A percentile compares a stretch with the other conserved stretches of the same genome.
These are phyloP conservation scores for Tinea pellionella DNA, from an alignment of 2,888 invertebrate species.

Conservation along the genomic window DNA sequence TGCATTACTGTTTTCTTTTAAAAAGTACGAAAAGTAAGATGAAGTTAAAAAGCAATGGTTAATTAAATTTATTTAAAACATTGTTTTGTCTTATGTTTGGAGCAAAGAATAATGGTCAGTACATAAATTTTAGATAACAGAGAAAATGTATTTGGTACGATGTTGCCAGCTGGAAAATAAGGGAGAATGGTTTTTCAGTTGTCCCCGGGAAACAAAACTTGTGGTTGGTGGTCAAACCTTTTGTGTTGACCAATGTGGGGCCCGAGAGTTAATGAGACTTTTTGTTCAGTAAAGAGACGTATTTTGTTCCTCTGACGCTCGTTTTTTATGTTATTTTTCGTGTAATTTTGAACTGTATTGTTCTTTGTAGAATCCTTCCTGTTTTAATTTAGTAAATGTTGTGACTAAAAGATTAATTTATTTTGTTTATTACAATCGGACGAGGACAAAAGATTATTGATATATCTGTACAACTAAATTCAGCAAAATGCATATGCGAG, in stretches of 20 bases:
- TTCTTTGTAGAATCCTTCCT: no score
- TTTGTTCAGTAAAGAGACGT: neutral
- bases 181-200: neutral
- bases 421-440: no score
- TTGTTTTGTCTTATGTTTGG: neutral
- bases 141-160: constrained; percentile 6
- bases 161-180: neutral
- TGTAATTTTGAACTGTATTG: no score
- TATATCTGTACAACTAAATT: no score
- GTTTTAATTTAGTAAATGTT: no score
- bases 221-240: constrained; percentile 1
- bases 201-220: neutral
- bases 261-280: neutral
- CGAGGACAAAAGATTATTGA: no score
- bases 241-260: neutral
- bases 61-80: neutral
- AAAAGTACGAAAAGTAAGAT: neutral
- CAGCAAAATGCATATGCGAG: no score
- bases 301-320: neutral
- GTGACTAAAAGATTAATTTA: neutral
- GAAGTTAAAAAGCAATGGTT: neutral
- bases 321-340: neutral
- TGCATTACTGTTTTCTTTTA: constrained; percentile 1
- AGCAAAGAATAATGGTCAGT: constrained; percentile 5
- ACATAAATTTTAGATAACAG: constrained; percentile 2